phyloP scores from a whole-genome alignment of 2,113 vertebrate species.

The Gallinago undulata region DNA sequence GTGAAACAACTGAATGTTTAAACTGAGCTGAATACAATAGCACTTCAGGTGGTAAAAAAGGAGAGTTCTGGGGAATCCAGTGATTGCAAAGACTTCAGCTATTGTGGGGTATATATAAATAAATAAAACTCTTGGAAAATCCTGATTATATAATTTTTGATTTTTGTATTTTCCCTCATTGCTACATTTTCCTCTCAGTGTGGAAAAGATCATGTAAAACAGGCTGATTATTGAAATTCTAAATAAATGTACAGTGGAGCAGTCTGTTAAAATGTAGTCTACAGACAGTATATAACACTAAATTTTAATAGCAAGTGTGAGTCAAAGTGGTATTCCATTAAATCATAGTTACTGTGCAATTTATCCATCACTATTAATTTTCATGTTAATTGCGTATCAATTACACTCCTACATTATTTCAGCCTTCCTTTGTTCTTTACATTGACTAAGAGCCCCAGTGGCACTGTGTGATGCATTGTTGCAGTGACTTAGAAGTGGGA shows the following conservation, averaged over 20 bases:
- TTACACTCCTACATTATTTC: not conserved
- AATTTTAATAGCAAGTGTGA: slow-evolving; percentile 65
- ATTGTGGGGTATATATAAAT: not conserved
- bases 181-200: slow-evolving; percentile 26
- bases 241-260: slow-evolving; percentile 48
- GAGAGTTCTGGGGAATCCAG: not conserved
- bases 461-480: not conserved
- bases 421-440: not conserved
- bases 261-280: slow-evolving; percentile 67
- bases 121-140: not conserved
- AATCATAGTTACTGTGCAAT: slow-evolving; percentile 48
- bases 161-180: slow-evolving; percentile 35
- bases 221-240: slow-evolving; percentile 63
- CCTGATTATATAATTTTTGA: slow-evolving; percentile 3
- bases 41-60: slow-evolving; percentile 37
- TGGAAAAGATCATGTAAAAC: slow-evolving; percentile 57
- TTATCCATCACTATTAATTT: slow-evolving; percentile 54
- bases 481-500: not conserved
- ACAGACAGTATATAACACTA: slow-evolving; percentile 36
- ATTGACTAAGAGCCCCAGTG: not conserved
- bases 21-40: slow-evolving; percentile 31
- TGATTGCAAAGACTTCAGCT: not conserved
- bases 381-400: not conserved
- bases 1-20: slow-evolving; percentile 66
- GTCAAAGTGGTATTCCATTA: slow-evolving; percentile 51